Evolutionary conservation across 2,113 vertebrate genomes (phyloP).

Genomic region (Steatornis caripensis): DNA sequence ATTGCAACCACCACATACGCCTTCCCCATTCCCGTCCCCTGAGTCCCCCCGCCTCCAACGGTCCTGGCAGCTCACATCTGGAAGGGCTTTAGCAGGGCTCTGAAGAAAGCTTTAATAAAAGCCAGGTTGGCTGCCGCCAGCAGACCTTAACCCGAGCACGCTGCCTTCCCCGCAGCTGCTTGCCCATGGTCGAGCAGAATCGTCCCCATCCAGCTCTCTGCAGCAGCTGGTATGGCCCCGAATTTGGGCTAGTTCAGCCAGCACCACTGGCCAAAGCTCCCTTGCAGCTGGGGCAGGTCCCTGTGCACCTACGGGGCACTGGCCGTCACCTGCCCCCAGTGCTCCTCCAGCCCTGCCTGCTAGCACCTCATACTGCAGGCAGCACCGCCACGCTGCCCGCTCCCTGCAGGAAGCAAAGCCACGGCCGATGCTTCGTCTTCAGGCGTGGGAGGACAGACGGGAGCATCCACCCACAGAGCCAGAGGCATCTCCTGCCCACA

Average conservation of each 20-base stretch:
- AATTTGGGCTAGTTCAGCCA: background rate
- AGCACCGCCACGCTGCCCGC: background rate
- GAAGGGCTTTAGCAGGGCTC: constrained; percentile 51
- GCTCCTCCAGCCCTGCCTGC: background rate
- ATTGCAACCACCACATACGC: background rate
- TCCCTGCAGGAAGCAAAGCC: background rate
- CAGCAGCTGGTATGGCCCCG: fast-evolving
- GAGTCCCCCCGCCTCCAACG: background rate
- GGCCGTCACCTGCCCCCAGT: background rate
- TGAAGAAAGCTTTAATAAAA: constrained; percentile 55
- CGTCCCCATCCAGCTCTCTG: background rate
- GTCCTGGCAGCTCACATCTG: constrained; percentile 53
- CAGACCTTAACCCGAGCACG: background rate
- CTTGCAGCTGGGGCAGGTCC: background rate
- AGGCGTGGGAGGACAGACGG: background rate
- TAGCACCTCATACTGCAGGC: fast-evolving
- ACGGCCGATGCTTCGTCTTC: fast-evolving
- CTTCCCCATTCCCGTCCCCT: background rate
- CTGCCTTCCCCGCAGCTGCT: background rate
- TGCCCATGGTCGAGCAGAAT: background rate
- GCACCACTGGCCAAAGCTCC: background rate
- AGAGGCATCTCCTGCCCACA: constrained; percentile 26
- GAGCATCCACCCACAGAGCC: constrained; percentile 27
- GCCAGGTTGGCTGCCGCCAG: constrained; percentile 6
- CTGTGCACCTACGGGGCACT: fast-evolving